phyloP scores from a whole-genome alignment of 2,113 vertebrate species.

The Gallinago undulata region DNA sequence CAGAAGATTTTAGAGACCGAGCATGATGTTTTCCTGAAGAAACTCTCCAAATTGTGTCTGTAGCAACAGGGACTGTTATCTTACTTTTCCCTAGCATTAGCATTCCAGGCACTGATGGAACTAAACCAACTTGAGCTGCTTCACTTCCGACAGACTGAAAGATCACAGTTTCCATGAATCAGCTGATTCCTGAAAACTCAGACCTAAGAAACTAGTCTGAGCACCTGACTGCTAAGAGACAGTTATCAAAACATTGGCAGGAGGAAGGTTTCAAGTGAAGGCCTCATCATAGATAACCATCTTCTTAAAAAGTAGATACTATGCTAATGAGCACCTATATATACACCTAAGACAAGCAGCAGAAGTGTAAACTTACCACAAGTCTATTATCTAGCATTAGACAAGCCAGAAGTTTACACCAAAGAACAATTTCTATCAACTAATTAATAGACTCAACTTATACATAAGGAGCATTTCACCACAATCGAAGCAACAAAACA shows the following conservation, averaged over 20 bases:
- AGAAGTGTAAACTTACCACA: not conserved
- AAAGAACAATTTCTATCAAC: not conserved
- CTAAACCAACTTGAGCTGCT: not conserved
- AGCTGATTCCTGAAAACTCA: not conserved
- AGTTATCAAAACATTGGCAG: not conserved
- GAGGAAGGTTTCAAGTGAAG: not conserved
- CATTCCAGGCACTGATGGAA: not conserved
- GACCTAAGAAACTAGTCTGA: not conserved
- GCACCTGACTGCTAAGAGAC: not conserved
- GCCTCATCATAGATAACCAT: not conserved
- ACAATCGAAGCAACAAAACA: not conserved
- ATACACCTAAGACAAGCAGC: not conserved
- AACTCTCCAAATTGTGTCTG: not conserved
- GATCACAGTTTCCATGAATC: not conserved
- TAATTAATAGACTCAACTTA: not conserved
- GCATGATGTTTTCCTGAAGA: not conserved
- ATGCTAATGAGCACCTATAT: not conserved
- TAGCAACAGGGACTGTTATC: not conserved
- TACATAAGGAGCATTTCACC: not conserved
- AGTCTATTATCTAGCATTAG: not conserved
- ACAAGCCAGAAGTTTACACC: not conserved
- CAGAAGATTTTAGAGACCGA: not conserved
- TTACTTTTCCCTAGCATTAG: not conserved
- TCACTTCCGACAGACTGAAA: not conserved
- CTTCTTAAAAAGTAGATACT: not conserved